Evolutionary conservation across 2,113 vertebrate species (phyloP).

Genomic region (Psophia crepitans): DNA sequence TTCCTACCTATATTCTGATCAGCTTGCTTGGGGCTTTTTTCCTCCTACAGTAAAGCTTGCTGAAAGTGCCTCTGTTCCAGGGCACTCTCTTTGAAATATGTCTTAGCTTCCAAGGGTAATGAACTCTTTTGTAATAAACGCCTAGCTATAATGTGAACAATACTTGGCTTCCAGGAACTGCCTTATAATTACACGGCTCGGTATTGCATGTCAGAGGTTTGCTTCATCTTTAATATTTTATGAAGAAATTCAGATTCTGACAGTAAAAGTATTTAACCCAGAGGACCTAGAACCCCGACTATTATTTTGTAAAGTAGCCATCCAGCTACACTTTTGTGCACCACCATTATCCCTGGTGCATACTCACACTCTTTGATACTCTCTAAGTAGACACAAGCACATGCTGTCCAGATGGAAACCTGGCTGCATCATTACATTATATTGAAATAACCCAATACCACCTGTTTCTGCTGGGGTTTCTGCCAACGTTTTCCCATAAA

Average conservation of each 20-base stretch:
- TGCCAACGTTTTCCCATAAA: slow-evolving; percentile 90
- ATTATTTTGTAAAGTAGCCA: slow-evolving; percentile 81
- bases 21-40: slow-evolving; percentile 39
- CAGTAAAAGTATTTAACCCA: slow-evolving; percentile 82
- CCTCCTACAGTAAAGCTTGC: not conserved
- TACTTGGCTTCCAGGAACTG: slow-evolving; percentile 76
- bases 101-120: slow-evolving; percentile 77
- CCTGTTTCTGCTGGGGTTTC: slow-evolving; percentile 83
- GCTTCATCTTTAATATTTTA: slow-evolving; percentile 81
- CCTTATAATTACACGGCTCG: slow-evolving; percentile 66
- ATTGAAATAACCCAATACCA: slow-evolving; percentile 95
- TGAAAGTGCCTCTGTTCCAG: slow-evolving; percentile 58
- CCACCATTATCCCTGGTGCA: slow-evolving; percentile 76
- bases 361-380: slow-evolving; percentile 81
- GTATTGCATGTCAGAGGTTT: slow-evolving; percentile 77
- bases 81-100: slow-evolving; percentile 62
- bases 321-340: slow-evolving; percentile 77
- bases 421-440: slow-evolving; percentile 92
- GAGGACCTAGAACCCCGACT: slow-evolving; percentile 74
- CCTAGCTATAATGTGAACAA: slow-evolving; percentile 66
- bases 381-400: slow-evolving; percentile 79
- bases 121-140: slow-evolving; percentile 78
- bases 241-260: slow-evolving; percentile 81
- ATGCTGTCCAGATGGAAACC: slow-evolving; percentile 86
- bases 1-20: slow-evolving; percentile 50